A percentile compares a stretch with the other conserved stretches of the same genome.
These are phyloP conservation scores for Strix uralensis DNA, from an alignment of 2,113 vertebrate species.

Conservation along the genomic window DNA sequence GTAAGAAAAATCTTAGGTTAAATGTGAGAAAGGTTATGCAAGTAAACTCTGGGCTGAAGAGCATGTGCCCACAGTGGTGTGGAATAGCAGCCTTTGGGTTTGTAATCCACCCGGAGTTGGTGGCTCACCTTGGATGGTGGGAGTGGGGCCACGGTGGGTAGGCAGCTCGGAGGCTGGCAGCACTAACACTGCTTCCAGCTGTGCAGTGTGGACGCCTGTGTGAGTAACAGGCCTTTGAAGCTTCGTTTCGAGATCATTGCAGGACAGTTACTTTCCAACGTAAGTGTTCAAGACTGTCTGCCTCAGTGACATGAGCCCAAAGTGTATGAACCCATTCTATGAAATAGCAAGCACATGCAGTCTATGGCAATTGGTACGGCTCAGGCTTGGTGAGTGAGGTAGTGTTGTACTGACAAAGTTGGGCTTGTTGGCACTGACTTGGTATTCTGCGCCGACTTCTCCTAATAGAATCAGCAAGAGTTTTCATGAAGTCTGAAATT, in stretches of 20 bases:
- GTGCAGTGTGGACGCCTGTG: rapidly evolving
- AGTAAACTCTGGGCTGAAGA: background rate
- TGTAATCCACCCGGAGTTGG: background rate
- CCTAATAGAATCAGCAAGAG: background rate
- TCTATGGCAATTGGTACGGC: background rate
- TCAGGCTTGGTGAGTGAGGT: background rate
- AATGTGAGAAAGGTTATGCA: background rate
- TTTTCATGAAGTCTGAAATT: background rate
- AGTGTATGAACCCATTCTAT: background rate
- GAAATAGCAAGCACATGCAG: background rate
- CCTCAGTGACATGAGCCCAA: background rate
- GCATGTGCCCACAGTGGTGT: background rate
- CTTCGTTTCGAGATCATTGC: background rate
- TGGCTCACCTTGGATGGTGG: rapidly evolving
- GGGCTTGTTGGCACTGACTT: background rate
- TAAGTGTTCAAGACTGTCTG: background rate
- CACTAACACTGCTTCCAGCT: background rate
- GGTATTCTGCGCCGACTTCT: background rate
- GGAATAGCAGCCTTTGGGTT: background rate
- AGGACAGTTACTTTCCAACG: background rate
- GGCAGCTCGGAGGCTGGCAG: background rate
- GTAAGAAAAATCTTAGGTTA: background rate
- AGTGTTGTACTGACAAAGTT: background rate
- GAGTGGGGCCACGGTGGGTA: background rate
- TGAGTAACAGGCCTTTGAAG: background rate